Percentiles rank a stretch among this genome's conserved stretches.
Evolutionary conservation across 2,113 vertebrate species (phyloP).

Genomic region (Athene noctua): DNA sequence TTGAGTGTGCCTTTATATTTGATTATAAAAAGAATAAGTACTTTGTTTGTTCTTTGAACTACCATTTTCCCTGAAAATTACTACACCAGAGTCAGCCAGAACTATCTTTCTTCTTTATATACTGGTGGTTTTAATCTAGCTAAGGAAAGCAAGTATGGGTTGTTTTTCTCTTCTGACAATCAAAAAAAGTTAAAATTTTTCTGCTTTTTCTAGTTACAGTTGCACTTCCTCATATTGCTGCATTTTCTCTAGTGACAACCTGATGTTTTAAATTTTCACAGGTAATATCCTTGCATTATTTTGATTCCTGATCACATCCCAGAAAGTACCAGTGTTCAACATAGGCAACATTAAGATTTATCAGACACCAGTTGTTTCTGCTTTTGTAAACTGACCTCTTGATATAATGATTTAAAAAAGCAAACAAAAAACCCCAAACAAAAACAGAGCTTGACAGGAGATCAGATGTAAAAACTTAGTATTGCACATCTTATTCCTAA

Average conservation of each 20-base stretch:
- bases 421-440: too few species aligned
- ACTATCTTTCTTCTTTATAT: not conserved
- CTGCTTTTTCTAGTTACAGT: not conserved
- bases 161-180: not conserved
- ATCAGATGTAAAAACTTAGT: not conserved
- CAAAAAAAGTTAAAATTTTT: not conserved
- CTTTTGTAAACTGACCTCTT: not conserved
- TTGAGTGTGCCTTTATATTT: not conserved
- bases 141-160: not conserved
- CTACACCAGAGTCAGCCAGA: not conserved
- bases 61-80: conserved; percentile 25
- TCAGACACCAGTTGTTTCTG: not conserved
- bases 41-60: conserved; percentile 51
- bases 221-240: not conserved
- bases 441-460: not conserved
- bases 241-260: not conserved
- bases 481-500: not conserved
- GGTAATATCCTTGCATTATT: not conserved
- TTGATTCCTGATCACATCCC: not conserved
- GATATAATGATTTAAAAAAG: not conserved
- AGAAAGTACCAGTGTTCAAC: not conserved
- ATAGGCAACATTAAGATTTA: not conserved
- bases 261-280: not conserved
- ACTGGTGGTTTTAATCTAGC: conserved; percentile 23
- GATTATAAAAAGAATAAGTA: conserved; percentile 22